Evolutionary conservation across 2,113 vertebrate genomes (phyloP), one percentile per base, ranked within the genome.

Genomic region (Vicugna pacos): DNA sequence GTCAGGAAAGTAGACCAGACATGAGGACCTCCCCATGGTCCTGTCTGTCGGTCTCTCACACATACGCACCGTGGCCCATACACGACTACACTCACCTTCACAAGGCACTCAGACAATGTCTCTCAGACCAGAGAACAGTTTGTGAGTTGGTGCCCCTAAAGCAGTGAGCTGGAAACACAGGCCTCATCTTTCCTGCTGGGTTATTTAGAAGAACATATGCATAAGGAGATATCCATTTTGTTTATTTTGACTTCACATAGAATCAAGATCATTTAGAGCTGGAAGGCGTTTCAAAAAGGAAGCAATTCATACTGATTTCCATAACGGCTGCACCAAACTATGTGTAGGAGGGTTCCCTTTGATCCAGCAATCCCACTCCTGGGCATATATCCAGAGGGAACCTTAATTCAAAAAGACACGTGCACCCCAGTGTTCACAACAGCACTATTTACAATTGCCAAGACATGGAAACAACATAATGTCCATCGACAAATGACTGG

Each of bases 201-300:
- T 52, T 62, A 46, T 56, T 46, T 42, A 77, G 75, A 75, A 89
- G 70, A 93, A 42, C 17, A 35, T 35, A 42, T 76, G 72, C 73
- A 54, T 5, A 13, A 46, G 58, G 30, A 56, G 48, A 92, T 28
- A 52, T 0, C n/a, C 73, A 50, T 60, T 72, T 70, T 89, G 52
- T 75, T 96, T 64, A 50, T 54, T 95, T 70, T 58, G 76, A 48
- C 38, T 95, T 96, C 67, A 30, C n/a, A 48, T 46, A 54, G 77
- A 81, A 91, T 62, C 62, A 77, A 84, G 54, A 30, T 54, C 77
- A 65, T 52, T 89, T 77, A 54, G 54, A 92, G 73, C 30, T 56
- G 54, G 80, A 70, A 89, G 60, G 64, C 79, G 64, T 64, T 65
- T 77, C 60, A 76, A 72, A 91, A 89, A 35, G 8, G 62, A 93